phyloP scores from a whole-genome alignment of 2,888 invertebrate genomes.

The Catocala sponsa region DNA sequence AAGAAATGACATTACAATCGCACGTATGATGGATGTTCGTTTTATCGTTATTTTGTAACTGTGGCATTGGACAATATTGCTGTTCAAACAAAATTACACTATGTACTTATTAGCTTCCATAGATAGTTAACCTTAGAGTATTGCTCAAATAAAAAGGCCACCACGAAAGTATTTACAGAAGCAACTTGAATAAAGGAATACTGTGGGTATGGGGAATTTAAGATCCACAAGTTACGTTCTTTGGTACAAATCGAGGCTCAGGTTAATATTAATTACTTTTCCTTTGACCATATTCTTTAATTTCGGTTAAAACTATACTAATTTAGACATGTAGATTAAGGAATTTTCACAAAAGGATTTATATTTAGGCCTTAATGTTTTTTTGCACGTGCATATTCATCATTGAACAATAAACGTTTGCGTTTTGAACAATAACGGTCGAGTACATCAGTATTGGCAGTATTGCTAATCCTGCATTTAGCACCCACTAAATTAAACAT shows the following conservation, averaged over 20 bases:
- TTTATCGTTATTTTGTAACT: conserved; percentile 53
- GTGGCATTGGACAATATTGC: conserved; percentile 30
- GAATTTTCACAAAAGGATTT: neutral
- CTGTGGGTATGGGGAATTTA: no score
- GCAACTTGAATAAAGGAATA: no score
- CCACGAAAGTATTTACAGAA: no score
- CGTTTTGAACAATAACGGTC: neutral
- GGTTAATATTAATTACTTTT: no score
- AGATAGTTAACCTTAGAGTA: no score
- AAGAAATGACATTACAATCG: conserved; percentile 56
- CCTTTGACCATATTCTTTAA: no score
- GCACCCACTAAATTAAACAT: conserved; percentile 11
- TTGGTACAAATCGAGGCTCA: no score
- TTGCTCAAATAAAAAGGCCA: no score
- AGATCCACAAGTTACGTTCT: no score
- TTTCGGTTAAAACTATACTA: no score
- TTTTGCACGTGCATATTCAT: conserved; percentile 4
- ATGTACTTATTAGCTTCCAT: neutral
- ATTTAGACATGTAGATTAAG: neutral
- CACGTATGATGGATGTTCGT: conserved; percentile 49
- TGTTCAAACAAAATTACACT: conserved; percentile 22
- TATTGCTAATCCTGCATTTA: conserved; percentile 5
- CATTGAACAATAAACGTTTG: conserved; percentile 5
- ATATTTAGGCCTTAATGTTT: conserved; percentile 2
- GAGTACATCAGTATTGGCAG: conserved; percentile 2